These are phyloP conservation scores for Oscheius sp. DNA, from an alignment of 2,888 invertebrate species.

Conservation along the genomic window DNA sequence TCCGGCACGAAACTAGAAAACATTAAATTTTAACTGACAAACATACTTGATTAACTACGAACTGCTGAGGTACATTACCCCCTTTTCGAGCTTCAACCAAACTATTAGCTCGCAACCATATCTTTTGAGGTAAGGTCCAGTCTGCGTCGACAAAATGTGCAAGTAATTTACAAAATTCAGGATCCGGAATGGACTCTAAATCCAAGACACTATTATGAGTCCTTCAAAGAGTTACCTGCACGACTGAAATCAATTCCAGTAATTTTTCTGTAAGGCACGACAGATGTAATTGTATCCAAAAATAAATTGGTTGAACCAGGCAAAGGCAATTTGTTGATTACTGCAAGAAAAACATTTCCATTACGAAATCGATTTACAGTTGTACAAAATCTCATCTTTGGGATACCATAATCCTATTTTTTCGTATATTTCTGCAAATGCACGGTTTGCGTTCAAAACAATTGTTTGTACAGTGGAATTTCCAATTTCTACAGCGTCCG, in stretches of 20 bases:
- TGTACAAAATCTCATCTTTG: neutral
- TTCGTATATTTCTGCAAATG: neutral
- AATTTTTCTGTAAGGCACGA: neutral
- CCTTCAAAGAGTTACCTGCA: neutral
- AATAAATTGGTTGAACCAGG: neutral
- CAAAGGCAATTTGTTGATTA: conserved; percentile 9
- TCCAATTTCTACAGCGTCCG: neutral
- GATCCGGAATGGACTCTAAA: neutral
- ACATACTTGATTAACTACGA: conserved; percentile 1
- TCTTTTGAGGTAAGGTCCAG: neutral
- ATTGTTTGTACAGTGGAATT: neutral
- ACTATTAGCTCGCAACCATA: conserved; percentile 12
- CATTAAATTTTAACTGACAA: neutral
- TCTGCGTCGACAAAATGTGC: conserved; percentile 16
- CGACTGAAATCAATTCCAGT: neutral
- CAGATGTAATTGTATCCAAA: neutral
- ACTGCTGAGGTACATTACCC: neutral
- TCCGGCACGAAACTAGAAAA: conserved; percentile 2
- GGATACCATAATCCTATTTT: neutral
- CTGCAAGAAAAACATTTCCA: neutral
- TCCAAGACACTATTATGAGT: neutral
- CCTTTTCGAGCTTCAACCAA: conserved; percentile 7
- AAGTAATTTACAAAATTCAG: neutral
- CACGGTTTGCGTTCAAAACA: conserved; percentile 1
- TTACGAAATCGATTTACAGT: neutral